phyloP scores from a whole-genome alignment of 2,888 invertebrate species.

The Hymenopus coronatus region DNA sequence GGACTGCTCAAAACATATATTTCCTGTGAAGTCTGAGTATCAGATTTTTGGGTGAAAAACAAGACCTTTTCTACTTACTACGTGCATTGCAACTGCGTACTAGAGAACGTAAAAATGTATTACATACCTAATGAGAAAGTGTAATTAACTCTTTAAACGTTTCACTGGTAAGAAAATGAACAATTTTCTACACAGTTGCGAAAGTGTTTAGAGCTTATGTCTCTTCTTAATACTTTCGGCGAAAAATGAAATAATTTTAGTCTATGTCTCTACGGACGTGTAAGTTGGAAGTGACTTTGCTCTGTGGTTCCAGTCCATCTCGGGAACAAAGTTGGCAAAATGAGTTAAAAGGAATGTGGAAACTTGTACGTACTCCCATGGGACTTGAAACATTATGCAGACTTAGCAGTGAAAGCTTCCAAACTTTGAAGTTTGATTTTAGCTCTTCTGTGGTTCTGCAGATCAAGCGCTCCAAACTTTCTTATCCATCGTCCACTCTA shows the following conservation, averaged over 20 bases:
- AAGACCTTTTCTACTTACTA: too few species aligned
- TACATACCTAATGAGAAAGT: too few species aligned
- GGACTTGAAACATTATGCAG: neutral
- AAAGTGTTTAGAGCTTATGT: too few species aligned
- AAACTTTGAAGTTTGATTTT: neutral
- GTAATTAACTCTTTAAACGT: too few species aligned
- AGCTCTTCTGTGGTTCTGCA: neutral
- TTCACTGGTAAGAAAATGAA: too few species aligned
- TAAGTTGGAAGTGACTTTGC: neutral
- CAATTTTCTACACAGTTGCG: too few species aligned
- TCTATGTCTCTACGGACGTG: neutral
- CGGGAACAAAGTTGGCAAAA: neutral
- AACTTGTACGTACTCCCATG: neutral
- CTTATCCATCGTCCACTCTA: neutral
- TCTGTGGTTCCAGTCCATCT: neutral
- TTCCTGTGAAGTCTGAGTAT: too few species aligned
- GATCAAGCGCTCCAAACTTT: neutral
- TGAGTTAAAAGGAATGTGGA: neutral
- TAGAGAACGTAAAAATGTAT: too few species aligned
- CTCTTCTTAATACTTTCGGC: too few species aligned
- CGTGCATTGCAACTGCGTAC: too few species aligned
- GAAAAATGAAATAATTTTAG: neutral
- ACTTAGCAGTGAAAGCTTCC: neutral
- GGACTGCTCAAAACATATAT: too few species aligned
- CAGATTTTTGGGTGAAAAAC: too few species aligned